Conservation (phyloP, 1,140 invertebrate species). For the Chironomus striatipennis region DNA sequence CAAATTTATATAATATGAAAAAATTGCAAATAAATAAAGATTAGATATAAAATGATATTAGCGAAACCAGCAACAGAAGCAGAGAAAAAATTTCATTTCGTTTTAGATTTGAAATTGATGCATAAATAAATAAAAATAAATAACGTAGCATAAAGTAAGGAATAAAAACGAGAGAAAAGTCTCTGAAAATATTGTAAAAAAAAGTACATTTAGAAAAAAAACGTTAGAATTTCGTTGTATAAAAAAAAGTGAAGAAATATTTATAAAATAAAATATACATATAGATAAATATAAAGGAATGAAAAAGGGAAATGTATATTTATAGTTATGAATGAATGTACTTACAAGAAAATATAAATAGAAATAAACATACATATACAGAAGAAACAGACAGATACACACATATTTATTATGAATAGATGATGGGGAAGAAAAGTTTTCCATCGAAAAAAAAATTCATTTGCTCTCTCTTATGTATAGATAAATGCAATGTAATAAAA, state of each 20-base stretch:
- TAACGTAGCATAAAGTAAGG: neutral
- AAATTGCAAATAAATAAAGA: too few species aligned
- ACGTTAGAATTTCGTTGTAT: too few species aligned
- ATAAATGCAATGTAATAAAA: conserved; percentile 10
- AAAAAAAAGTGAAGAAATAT: too few species aligned
- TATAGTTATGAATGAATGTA: conserved; percentile 14
- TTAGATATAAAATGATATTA: too few species aligned
- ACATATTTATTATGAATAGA: neutral
- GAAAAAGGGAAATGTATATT: neutral
- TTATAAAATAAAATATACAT: neutral
- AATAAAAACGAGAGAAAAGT: too few species aligned
- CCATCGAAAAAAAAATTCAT: too few species aligned
- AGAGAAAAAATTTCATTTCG: neutral
- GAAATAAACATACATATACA: neutral
- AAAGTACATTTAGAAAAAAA: too few species aligned
- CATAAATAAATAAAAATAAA: neutral
- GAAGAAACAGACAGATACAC: neutral
- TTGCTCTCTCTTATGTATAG: neutral
- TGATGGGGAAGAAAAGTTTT: neutral
- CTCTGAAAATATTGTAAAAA: neutral
- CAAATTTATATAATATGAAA: too few species aligned
- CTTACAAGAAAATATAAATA: too few species aligned
- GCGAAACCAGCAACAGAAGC: too few species aligned
- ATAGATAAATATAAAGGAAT: neutral
- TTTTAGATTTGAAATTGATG: neutral